Conservation (phyloP, 2,888 invertebrate species). For the Ctenicera cuprea region DNA sequence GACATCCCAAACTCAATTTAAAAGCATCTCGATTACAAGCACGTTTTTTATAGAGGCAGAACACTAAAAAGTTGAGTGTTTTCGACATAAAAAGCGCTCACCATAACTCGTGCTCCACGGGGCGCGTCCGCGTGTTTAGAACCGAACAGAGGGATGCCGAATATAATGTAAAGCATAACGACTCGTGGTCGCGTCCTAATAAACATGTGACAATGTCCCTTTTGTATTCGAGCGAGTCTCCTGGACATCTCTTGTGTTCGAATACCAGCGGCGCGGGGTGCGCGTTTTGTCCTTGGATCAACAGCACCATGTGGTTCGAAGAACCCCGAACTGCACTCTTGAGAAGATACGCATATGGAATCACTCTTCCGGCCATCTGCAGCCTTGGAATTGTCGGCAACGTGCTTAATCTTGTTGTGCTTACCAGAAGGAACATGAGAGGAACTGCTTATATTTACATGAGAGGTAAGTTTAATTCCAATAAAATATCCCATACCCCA, state of each 20-base stretch:
- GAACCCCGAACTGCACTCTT: constrained; percentile 78
- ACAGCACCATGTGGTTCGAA: constrained; percentile 69
- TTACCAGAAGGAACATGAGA: constrained; percentile 85
- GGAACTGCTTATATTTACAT: constrained; percentile 88
- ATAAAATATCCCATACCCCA: no score
- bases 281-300: constrained; percentile 66
- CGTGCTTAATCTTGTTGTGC: constrained; percentile 84
- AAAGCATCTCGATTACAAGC: constrained; percentile 12
- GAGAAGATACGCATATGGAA: constrained; percentile 79
- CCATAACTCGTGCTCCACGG: constrained; percentile 17
- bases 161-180: constrained; percentile 1
- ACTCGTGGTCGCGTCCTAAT: constrained; percentile 14
- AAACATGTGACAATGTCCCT: constrained; percentile 66
- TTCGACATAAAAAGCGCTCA: constrained; percentile 22
- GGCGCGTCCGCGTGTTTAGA: constrained; percentile 22
- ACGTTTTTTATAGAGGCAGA: constrained; percentile 6
- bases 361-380: constrained; percentile 82
- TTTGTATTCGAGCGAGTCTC: constrained; percentile 70
- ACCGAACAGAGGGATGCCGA: constrained; percentile 8
- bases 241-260: constrained; percentile 65
- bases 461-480: constrained; percentile 76
- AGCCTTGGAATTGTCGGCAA: constrained; percentile 85
- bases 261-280: constrained; percentile 66
- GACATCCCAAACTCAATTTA: constrained; percentile 16
- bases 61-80: constrained; percentile 30